Percentiles rank a stretch among this genome's conserved stretches.
Conservation (phyloP, 2,797 vertebrate genomes). For the Onychomys leucogaster region DNA sequence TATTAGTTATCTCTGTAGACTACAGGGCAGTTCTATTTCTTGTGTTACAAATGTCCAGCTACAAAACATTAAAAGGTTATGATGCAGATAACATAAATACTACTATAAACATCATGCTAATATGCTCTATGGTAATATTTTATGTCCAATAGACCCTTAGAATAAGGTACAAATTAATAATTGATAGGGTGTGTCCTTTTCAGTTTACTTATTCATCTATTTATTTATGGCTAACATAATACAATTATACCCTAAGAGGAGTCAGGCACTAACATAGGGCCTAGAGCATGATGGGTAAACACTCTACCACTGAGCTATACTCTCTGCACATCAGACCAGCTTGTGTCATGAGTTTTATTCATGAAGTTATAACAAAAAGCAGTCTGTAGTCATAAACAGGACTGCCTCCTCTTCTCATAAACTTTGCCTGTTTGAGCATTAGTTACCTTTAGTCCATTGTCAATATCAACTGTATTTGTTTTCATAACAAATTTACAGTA, state of each 20-base stretch:
- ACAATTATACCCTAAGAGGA: neutral
- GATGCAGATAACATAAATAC: neutral
- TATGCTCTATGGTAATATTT: neutral
- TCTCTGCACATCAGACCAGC: neutral
- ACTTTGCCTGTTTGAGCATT: neutral
- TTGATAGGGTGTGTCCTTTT: neutral
- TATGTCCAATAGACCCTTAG: neutral
- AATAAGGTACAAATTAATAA: neutral
- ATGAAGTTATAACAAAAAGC: neutral
- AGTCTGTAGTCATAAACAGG: neutral
- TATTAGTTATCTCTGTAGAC: neutral
- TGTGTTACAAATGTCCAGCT: neutral
- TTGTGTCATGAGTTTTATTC: neutral
- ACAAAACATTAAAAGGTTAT: neutral
- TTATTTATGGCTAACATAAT: neutral
- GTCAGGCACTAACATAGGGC: too few species aligned
- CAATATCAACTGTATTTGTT: neutral
- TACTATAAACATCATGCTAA: neutral
- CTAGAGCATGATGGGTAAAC: neutral
- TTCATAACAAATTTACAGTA: neutral
- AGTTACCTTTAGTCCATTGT: neutral
- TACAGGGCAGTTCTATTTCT: neutral
- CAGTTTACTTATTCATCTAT: neutral
- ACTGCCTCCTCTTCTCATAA: neutral
- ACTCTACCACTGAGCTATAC: neutral